Percentiles rank a stretch among this genome's conserved stretches.
Evolutionary conservation across 2,797 vertebrate genomes (phyloP).

Genomic region (Limosa lapponica): DNA sequence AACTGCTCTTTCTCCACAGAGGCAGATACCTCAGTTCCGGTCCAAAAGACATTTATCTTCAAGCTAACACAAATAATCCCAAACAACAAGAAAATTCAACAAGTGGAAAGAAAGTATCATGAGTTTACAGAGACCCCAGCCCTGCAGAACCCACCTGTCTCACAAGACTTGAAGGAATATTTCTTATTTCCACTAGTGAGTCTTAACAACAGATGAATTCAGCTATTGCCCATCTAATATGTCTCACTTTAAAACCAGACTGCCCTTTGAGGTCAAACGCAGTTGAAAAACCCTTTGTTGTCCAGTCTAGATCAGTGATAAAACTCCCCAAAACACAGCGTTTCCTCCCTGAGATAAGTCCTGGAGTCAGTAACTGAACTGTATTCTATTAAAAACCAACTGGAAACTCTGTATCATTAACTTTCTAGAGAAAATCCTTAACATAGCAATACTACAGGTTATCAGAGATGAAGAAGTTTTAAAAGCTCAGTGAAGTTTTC

Average conservation of each 20-base stretch:
- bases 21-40: neutral
- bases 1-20: neutral
- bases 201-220: neutral
- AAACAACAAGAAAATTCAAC: neutral
- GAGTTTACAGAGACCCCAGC: neutral
- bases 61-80: neutral
- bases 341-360: neutral
- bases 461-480: neutral
- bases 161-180: neutral
- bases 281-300: neutral
- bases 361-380: neutral
- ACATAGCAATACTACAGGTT: neutral
- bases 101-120: neutral
- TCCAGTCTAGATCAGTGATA: neutral
- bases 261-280: neutral
- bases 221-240: accelerated
- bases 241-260: neutral
- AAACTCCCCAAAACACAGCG: neutral
- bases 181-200: neutral
- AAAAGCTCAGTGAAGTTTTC: neutral
- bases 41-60: neutral
- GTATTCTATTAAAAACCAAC: neutral
- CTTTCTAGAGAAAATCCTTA: neutral
- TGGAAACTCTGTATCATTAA: neutral
- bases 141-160: neutral